Percentiles rank a stretch among this genome's conserved stretches.
Evolutionary conservation across 2,888 invertebrate species (phyloP).

Genomic region (Aleiodes leptofemur): DNA sequence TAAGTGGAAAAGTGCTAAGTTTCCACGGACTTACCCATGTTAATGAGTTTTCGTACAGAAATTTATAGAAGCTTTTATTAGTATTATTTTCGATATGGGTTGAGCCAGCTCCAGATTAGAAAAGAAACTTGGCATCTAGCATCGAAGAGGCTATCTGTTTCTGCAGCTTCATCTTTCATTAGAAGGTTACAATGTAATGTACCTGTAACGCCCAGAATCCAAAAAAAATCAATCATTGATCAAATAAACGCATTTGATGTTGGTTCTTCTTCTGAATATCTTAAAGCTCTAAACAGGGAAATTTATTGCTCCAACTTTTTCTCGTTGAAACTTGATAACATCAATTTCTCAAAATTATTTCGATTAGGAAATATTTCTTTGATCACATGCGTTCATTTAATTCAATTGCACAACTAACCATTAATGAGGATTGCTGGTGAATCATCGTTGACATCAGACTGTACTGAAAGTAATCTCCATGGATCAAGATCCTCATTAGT

Average conservation of each 20-base stretch:
- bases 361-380: background rate
- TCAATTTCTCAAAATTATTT: too few species aligned
- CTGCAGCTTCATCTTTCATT: background rate
- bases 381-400: too few species aligned
- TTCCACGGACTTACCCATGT: too few species aligned
- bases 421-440: constrained; percentile 67
- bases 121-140: background rate
- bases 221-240: background rate
- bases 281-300: background rate
- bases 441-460: constrained; percentile 71
- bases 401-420: constrained; percentile 55
- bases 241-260: too few species aligned
- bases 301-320: too few species aligned
- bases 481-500: constrained; percentile 80
- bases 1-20: too few species aligned
- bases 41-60: too few species aligned
- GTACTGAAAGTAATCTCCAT: constrained; percentile 78
- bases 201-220: background rate
- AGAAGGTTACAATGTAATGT: constrained; percentile 4
- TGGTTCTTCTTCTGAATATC: background rate
- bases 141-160: background rate
- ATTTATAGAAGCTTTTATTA: too few species aligned
- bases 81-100: too few species aligned
- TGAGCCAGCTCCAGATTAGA: background rate
- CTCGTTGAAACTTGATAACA: too few species aligned